Base-by-base conservation (phyloP, 37 sponge, comb jelly and placozoan species). In the Chondrosia reniformis region DNA sequence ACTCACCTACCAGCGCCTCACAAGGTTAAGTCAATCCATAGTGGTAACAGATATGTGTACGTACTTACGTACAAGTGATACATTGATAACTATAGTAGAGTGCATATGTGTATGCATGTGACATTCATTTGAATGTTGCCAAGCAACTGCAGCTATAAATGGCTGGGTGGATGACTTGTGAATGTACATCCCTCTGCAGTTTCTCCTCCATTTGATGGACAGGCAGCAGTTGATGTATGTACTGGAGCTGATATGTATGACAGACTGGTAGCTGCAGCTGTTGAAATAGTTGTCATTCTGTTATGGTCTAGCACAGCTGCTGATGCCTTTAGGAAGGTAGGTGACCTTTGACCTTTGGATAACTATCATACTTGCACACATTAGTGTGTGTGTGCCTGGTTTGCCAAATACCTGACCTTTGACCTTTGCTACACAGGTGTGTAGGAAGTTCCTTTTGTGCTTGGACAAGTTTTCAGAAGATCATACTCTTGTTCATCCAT, bases 361-460 rank as follows among this genome's bases (percentile, higher is more conserved):
- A n/a, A n/a, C n/a, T n/a, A n/a, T n/a, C n/a, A n/a, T n/a, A n/a
- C n/a, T n/a, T n/a, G n/a, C n/a, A n/a, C n/a, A n/a, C n/a, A n/a
- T n/a, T n/a, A n/a, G n/a, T n/a, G n/a, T n/a, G n/a, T n/a, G n/a
- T n/a, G n/a, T n/a, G n/a, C n/a, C n/a, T n/a, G n/a, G n/a, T n/a
- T n/a, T n/a, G n/a, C n/a, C n/a, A n/a, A n/a, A n/a, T n/a, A n/a
- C n/a, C n/a, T n/a, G n/a, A n/a, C n/a, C n/a, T n/a, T n/a, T n/a
- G n/a, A n/a, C n/a, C n/a, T n/a, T 27, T 64, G 31, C 12, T 64
- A 28, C 24, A 19, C 61, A 83, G 80, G 81, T 73, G 0, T 84
- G 86, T 85, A 78, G 90, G 22, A 77, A 52, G 62, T 81, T 89
- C 57, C 81, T 89, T 43, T 2, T 67, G 32, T 72, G 76, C 21